phyloP scores from a whole-genome alignment of 2,113 vertebrate species.

The Gnathochromis pfefferi region DNA sequence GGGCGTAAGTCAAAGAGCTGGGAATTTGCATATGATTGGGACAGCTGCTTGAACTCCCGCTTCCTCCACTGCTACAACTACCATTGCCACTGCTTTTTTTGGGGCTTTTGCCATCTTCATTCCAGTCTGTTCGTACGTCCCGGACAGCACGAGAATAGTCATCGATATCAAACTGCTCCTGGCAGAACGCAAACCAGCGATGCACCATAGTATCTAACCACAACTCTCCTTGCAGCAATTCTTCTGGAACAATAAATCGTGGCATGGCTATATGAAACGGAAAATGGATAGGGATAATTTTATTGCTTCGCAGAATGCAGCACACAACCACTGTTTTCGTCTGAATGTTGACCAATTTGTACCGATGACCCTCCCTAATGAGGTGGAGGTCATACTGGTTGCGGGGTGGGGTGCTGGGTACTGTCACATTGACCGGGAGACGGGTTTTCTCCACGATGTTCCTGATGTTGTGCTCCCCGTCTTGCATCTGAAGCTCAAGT shows the following conservation, averaged over 20 bases:
- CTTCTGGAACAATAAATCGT: constrained; percentile 83
- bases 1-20: constrained; percentile 86
- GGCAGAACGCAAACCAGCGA: constrained; percentile 89
- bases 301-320: constrained; percentile 83
- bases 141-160: constrained; percentile 93
- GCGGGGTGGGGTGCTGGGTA: constrained; percentile 85
- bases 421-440: constrained; percentile 90
- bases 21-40: constrained; percentile 80
- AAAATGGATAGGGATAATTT: constrained; percentile 90
- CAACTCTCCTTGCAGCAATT: constrained; percentile 82
- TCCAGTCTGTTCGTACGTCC: constrained; percentile 89
- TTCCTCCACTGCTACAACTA: constrained; percentile 44
- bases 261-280: constrained; percentile 86
- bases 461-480: constrained; percentile 94
- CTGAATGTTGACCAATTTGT: constrained; percentile 96
- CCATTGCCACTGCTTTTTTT: constrained; percentile 72
- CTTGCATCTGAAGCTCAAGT: constrained; percentile 95
- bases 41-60: constrained; percentile 68
- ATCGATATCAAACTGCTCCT: constrained; percentile 95
- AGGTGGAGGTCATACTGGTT: constrained; percentile 95
- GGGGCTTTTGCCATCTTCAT: constrained; percentile 88
- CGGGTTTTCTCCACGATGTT: constrained; percentile 96
- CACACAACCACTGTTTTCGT: constrained; percentile 96
- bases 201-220: constrained; percentile 89
- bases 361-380: constrained; percentile 92